A percentile compares a stretch with the other conserved stretches of the same genome.
phyloP scores from a whole-genome alignment of 2,888 invertebrate genomes.

The Brenthis ino region DNA sequence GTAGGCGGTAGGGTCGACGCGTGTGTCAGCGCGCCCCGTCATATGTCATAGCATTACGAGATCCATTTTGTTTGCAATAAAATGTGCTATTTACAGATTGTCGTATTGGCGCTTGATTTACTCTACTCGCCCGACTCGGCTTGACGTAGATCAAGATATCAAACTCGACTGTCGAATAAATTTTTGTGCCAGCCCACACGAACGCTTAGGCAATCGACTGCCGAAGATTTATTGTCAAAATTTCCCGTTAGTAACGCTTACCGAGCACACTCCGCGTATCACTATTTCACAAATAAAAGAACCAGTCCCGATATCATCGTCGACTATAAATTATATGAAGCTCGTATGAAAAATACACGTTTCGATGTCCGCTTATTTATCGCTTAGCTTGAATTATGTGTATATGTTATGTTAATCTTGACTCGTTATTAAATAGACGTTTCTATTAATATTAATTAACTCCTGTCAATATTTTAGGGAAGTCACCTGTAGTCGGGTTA shows the following conservation, averaged over 20 bases:
- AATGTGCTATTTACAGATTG: conserved; percentile 43
- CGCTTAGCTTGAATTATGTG: conserved; percentile 69
- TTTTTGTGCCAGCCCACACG: conserved; percentile 77
- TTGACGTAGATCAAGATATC: conserved; percentile 77
- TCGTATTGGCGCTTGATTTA: conserved; percentile 51
- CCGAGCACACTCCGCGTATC: conserved; percentile 80
- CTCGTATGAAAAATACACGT: conserved; percentile 79
- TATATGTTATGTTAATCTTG: conserved; percentile 68
- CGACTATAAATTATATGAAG: conserved; percentile 79
- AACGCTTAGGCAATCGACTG: conserved; percentile 81
- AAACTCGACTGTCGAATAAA: conserved; percentile 73
- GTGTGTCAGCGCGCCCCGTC: conserved; percentile 56
- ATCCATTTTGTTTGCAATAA: conserved; percentile 40
- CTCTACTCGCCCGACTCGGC: conserved; percentile 51
- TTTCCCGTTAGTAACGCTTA: conserved; percentile 82
- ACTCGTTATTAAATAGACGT: conserved; percentile 57
- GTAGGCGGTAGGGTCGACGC: conserved; percentile 24
- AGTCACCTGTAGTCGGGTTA: conserved; percentile 6
- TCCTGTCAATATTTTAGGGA: conserved; percentile 41
- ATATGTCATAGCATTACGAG: conserved; percentile 38
- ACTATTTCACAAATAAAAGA: conserved; percentile 82
- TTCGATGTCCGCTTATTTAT: conserved; percentile 78
- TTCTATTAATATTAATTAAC: conserved; percentile 54
- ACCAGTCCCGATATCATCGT: conserved; percentile 81
- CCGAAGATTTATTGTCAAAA: conserved; percentile 80